Evolutionary conservation across 2,888 invertebrate genomes (phyloP), one percentile per base, ranked within the genome.

Genomic region (Gymnocheta viridis): DNA sequence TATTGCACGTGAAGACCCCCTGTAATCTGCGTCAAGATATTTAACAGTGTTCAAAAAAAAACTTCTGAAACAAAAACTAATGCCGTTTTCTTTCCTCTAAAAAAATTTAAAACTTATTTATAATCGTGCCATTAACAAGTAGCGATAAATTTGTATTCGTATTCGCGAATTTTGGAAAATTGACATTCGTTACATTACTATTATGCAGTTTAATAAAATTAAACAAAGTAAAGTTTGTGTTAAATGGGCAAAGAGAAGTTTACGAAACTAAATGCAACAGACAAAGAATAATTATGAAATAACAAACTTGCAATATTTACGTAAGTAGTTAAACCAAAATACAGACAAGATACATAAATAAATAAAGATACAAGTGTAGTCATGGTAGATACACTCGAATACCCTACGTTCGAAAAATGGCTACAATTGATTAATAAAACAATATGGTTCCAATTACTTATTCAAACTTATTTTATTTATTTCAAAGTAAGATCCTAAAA

Each of bases 221-320:
- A 72, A 82, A 58, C 70, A 77, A 54, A 38, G 24, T 56, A 47
- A 35, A 72, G 78, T 77, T 76, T 82, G 74, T 77, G 82, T 82
- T 85, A 81, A 85, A 82, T 82, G 74, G 85, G 66, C 82, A 81
- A 78, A 73, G 78, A 73, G 78, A 81, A 82, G 66, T 81, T 81
- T 38, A 51, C 54, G 29, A 47, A 44, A 35, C 24, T 29, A 67
- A 19, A 35, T 38, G 47, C 47, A 47, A 35, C 35, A 24, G 35
- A 67, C 73, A 60, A 24, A 24, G 35, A 2, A 27, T 27, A 27
- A 49, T 35, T 73, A 17, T 35, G 47, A 29, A 35, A 49, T 24
- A n/a, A 6, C 19, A 73, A 1, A 58, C 7, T 22, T 27, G 35
- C 7, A 38, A 7, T 17, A 17, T 41, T 17, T n/a, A 19, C 17